Evolutionary conservation across 2,797 vertebrate genomes (phyloP), one percentile per base, ranked within the genome.

Genomic region (Sebastiscus tertius): DNA sequence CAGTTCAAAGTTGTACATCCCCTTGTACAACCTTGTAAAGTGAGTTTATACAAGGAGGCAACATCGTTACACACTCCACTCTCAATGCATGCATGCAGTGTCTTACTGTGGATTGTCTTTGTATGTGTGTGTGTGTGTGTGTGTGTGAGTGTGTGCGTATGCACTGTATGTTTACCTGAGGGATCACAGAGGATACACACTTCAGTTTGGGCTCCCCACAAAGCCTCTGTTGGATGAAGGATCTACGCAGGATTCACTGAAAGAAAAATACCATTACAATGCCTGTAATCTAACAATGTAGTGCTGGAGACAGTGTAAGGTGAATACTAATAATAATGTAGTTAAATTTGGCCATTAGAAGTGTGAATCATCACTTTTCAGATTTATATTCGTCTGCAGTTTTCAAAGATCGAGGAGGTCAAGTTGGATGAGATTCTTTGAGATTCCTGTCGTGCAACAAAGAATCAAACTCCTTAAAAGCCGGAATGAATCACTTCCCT

Each of bases 41-140:
- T 49, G 62, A 79, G 60, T 63, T 81, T 34, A 24, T 20, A 86
- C 65, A 46, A 66, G 67, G 62, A 72, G 31, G 66, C 31, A 67
- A 63, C 63, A n/a, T 72, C 61, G 49, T 63, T 60, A 72, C 77
- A 71, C 46, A 49, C 68, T 73, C 39, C 69, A 61, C 62, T 75
- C 75, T 87, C 62, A 42, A 22, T 76, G 80, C 85, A 75, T 90
- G 87, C 79, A 70, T 79, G 76, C 79, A 49, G 61, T 39, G 75
- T 82, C 69, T 77, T 33, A 52, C 67, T 63, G 67, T 82, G 77
- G 59, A 75, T 74, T 9, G 65, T 79, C 22, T 75, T 61, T 81
- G 74, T 84, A 58, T 34, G 26, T 65, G 63, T 56, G 67, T 36
- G 66, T 20, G 65, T 77, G 66, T 73, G 77, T 59, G 27, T 26